Percentiles rank a stretch among this genome's conserved stretches.
phyloP scores from a whole-genome alignment of 2,797 vertebrate genomes.

The Myioborus miniatus region DNA sequence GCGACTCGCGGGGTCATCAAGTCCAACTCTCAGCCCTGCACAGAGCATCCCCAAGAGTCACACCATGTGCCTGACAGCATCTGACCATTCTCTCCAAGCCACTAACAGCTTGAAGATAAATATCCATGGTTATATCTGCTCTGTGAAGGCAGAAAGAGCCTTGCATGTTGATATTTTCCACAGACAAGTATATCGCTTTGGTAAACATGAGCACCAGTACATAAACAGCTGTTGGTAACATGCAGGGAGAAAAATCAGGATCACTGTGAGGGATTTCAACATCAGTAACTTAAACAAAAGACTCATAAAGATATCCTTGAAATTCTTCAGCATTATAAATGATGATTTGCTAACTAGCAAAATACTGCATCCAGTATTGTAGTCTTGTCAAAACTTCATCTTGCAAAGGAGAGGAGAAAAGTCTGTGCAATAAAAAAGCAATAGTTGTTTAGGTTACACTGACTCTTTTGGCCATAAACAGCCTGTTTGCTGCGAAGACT shows the following conservation, averaged over 20 bases:
- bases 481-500: neutral
- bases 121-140: neutral
- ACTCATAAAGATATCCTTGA: neutral
- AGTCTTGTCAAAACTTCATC: neutral
- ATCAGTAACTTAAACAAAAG: neutral
- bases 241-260: neutral
- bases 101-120: neutral
- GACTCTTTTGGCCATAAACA: neutral
- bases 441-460: neutral
- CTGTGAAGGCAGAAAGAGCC: neutral
- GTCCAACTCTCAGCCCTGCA: neutral
- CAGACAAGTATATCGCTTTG: neutral
- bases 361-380: neutral
- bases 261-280: neutral
- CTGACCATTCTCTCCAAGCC: neutral
- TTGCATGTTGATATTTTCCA: neutral
- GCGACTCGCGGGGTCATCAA: fast-evolving
- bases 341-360: neutral
- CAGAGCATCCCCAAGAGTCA: neutral
- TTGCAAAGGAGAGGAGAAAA: neutral
- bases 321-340: neutral
- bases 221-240: neutral
- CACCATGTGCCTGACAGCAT: neutral
- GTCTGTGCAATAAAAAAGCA: neutral
- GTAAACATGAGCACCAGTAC: neutral